Percentiles rank a stretch among this genome's conserved stretches.
Evolutionary conservation across 2,888 invertebrate species (phyloP).

Genomic region (Bhutanitis thaidina): DNA sequence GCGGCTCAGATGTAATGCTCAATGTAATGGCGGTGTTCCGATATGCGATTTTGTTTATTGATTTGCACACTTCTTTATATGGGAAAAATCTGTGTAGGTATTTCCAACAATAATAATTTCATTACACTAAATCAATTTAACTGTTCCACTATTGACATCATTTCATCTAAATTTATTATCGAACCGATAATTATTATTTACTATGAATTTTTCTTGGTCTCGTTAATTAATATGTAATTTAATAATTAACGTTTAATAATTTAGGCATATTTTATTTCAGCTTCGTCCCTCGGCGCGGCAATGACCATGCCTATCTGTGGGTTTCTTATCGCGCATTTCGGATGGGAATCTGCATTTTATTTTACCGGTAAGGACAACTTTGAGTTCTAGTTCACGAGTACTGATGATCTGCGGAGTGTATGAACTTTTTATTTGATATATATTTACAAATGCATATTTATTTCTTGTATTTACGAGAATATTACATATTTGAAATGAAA

Average conservation of each 20-base stretch:
- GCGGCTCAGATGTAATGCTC: not conserved
- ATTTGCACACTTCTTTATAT: conserved; percentile 5
- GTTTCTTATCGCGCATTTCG: conserved; percentile 87
- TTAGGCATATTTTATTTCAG: conserved; percentile 58
- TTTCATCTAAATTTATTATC: not conserved
- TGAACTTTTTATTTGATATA: too few species aligned
- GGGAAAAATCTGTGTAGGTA: too few species aligned
- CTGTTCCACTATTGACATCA: not conserved
- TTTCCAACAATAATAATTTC: too few species aligned
- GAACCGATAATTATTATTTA: too few species aligned
- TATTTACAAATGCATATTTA: too few species aligned
- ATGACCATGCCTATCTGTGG: conserved; percentile 94
- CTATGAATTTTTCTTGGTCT: not conserved
- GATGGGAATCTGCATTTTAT: conserved; percentile 96
- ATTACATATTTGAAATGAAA: too few species aligned
- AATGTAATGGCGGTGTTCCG: not conserved
- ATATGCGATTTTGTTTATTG: conserved; percentile 6
- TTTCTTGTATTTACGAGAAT: too few species aligned
- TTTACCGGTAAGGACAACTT: conserved; percentile 86
- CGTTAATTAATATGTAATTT: not conserved
- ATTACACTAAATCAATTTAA: too few species aligned
- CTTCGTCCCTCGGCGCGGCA: conserved; percentile 94
- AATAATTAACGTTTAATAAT: not conserved
- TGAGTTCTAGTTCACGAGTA: too few species aligned
- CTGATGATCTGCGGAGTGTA: too few species aligned